phyloP scores from a whole-genome alignment of 2,888 invertebrate species.

The Leucophenga montana region DNA sequence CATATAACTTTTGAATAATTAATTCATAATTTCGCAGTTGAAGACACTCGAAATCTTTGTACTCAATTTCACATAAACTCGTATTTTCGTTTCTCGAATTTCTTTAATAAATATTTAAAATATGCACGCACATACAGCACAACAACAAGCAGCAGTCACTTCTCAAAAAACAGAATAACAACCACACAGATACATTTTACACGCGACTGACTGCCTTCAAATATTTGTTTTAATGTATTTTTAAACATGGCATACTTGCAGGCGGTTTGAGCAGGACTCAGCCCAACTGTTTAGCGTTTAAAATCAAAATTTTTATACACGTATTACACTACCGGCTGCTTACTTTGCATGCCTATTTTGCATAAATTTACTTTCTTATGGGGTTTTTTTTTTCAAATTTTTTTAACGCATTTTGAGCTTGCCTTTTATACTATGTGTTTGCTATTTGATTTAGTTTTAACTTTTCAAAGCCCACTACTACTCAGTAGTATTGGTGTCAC shows the following conservation, averaged over 20 bases:
- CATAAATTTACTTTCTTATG: no score
- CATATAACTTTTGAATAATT: background rate
- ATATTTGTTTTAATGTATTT: constrained; percentile 22
- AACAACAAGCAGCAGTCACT: no score
- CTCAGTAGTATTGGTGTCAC: constrained; percentile 14
- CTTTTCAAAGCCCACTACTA: background rate
- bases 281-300: background rate
- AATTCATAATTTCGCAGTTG: constrained; percentile 17
- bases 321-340: no score
- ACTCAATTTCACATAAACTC: constrained; percentile 34
- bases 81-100: constrained; percentile 14
- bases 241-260: constrained; percentile 21
- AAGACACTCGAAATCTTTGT: constrained; percentile 1
- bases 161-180: no score
- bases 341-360: constrained; percentile 26
- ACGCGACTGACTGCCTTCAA: no score
- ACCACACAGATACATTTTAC: no score
- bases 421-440: constrained; percentile 18
- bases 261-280: constrained; percentile 11
- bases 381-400: constrained; percentile 5
- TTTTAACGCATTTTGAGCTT: constrained; percentile 4
- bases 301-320: background rate
- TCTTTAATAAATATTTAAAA: constrained; percentile 40
- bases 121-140: constrained; percentile 16
- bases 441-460: constrained; percentile 21